phyloP scores from a whole-genome alignment of 2,113 vertebrate genomes.

The Psettodes erumei region DNA sequence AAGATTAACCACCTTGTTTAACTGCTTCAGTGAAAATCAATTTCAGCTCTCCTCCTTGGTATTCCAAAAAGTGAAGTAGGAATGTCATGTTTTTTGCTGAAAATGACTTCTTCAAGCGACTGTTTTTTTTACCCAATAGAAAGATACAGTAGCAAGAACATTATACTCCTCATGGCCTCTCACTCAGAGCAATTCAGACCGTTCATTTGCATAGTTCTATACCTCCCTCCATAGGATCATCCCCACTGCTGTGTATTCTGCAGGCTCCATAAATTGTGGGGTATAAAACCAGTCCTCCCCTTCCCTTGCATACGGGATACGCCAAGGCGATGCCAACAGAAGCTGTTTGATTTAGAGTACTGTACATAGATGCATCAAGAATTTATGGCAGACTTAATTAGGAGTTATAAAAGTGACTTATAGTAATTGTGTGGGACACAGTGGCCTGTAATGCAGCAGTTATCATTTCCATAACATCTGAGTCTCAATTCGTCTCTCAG shows the following conservation, averaged over 20 bases:
- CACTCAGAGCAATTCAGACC: slow-evolving; percentile 40
- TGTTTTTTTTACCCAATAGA: background rate
- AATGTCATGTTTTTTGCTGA: background rate
- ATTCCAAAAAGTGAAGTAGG: too few relatives aligned
- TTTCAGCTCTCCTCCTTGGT: background rate
- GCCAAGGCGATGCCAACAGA: slow-evolving; percentile 51
- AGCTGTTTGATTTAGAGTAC: slow-evolving; percentile 64
- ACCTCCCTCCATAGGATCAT: slow-evolving; percentile 44
- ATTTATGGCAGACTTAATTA: slow-evolving; percentile 77
- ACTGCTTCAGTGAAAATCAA: too few relatives aligned
- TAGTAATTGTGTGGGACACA: slow-evolving; percentile 62
- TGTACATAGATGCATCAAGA: slow-evolving; percentile 69
- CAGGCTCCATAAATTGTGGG: slow-evolving; percentile 66
- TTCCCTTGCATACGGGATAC: slow-evolving; percentile 23
- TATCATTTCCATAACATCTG: slow-evolving; percentile 69
- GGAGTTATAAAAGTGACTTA: slow-evolving; percentile 76
- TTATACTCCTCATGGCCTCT: background rate
- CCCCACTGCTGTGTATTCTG: slow-evolving; percentile 53
- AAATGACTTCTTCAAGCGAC: background rate
- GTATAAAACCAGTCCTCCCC: slow-evolving; percentile 50
- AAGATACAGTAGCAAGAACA: background rate
- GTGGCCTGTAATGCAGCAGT: slow-evolving; percentile 57
- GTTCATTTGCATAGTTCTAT: slow-evolving; percentile 58
- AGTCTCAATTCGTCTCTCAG: slow-evolving; percentile 53
- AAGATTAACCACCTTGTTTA: too few relatives aligned